phyloP scores from a whole-genome alignment of 2,113 vertebrate genomes.

The Mirounga angustirostris region DNA sequence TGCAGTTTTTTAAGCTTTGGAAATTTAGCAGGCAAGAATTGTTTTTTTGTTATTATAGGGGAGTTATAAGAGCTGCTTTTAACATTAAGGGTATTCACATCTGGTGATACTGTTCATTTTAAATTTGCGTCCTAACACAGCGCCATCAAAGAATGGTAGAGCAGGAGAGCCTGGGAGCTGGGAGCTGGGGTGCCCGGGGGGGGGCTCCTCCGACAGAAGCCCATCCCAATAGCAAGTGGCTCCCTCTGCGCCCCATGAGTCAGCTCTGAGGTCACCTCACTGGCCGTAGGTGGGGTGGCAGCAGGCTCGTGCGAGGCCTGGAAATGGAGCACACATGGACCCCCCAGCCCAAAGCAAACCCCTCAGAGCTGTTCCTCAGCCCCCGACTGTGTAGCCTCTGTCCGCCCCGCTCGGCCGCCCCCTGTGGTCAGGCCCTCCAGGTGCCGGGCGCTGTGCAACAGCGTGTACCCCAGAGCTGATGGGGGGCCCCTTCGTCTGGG shows the following conservation, averaged over 20 bases:
- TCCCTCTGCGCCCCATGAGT: background rate
- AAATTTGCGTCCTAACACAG: background rate
- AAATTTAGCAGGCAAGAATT: background rate
- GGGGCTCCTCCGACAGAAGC: background rate
- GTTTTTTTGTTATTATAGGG: background rate
- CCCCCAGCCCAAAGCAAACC: background rate
- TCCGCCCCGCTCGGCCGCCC: background rate
- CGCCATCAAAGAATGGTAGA: too few species aligned
- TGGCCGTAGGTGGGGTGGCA: background rate
- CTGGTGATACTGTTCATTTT: background rate
- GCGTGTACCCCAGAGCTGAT: background rate
- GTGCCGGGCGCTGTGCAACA: background rate
- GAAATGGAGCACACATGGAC: background rate
- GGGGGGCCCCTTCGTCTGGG: background rate
- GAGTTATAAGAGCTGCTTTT: background rate
- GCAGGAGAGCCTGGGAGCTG: background rate
- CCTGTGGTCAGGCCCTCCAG: background rate
- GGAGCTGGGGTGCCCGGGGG: background rate
- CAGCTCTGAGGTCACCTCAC: background rate
- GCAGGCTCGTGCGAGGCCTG: background rate
- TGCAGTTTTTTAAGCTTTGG: background rate
- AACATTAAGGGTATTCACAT: background rate
- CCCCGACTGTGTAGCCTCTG: background rate
- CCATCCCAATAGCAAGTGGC: background rate
- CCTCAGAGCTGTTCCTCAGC: background rate